Conservation (phyloP, 1,140 invertebrate genomes). For the Lordiphosa stackelbergi region DNA sequence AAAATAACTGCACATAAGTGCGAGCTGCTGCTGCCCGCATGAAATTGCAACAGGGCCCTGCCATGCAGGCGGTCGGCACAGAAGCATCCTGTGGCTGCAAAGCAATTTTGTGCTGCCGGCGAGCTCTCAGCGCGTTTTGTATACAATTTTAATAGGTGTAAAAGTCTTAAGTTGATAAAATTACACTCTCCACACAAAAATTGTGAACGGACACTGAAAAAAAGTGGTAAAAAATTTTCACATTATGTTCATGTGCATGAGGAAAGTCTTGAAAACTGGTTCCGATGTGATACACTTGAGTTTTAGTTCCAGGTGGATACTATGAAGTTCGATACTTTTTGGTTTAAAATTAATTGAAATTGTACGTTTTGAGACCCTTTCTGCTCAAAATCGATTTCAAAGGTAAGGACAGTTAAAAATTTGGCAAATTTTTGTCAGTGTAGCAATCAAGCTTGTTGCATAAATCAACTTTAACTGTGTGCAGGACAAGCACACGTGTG, state of each 20-base stretch:
- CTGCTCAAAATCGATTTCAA: no score
- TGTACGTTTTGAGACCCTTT: no score
- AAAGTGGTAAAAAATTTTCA: neutral
- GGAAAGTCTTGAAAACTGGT: no score
- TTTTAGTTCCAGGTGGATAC: no score
- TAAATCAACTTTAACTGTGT: slow-evolving; percentile 62
- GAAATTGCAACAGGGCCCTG: slow-evolving; percentile 40
- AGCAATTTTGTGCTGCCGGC: slow-evolving; percentile 59
- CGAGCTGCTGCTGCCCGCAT: slow-evolving; percentile 51
- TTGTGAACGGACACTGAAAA: slow-evolving; percentile 16
- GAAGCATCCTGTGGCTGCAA: slow-evolving; percentile 19
- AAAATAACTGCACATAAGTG: slow-evolving; percentile 67
- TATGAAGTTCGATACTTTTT: no score
- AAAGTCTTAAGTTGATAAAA: slow-evolving; percentile 63
- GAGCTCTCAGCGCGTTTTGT: slow-evolving; percentile 4
- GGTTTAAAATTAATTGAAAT: no score
- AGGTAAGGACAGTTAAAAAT: no score
- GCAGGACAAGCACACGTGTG: neutral
- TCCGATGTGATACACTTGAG: no score
- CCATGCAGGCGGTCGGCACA: neutral
- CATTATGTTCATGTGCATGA: no score
- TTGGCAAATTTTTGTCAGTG: slow-evolving; percentile 5
- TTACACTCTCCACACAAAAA: slow-evolving; percentile 33
- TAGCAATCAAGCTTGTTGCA: slow-evolving; percentile 61
- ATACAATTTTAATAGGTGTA: slow-evolving; percentile 57